phyloP scores from a whole-genome alignment of 1,140 invertebrate species.

The Drosophila saltans region DNA sequence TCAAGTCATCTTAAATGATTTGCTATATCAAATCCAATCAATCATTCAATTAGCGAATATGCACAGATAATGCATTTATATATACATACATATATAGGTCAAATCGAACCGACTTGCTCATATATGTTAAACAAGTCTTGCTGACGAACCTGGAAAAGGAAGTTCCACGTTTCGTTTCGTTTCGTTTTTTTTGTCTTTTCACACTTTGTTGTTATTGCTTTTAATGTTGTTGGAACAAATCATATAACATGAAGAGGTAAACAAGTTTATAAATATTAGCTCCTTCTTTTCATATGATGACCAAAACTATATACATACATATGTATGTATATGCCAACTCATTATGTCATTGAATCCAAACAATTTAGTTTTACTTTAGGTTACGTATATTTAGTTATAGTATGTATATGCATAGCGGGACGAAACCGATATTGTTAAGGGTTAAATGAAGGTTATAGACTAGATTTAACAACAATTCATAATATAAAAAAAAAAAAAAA shows the following conservation, averaged over 20 bases:
- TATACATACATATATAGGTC: neutral
- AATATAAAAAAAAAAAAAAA: neutral
- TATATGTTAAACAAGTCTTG: constrained; percentile 5
- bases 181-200: neutral
- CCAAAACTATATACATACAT: neutral
- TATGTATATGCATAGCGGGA: neutral
- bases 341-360: constrained; percentile 9
- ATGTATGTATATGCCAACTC: neutral
- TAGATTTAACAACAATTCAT: constrained; percentile 2
- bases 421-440: neutral
- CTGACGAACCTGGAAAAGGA: neutral
- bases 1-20: no score
- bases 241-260: constrained; percentile 1
- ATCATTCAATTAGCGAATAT: neutral
- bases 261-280: constrained; percentile 5
- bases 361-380: neutral
- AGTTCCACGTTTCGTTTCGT: constrained; percentile 1
- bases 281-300: neutral
- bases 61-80: no score
- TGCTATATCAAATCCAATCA: no score
- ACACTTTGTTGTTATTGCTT: neutral
- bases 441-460: constrained; percentile 10
- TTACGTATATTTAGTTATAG: constrained; percentile 5
- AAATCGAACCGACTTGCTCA: neutral
- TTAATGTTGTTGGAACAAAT: neutral